phyloP scores from a whole-genome alignment of 2,888 invertebrate species.

The Heteromyza rotundicornis region DNA sequence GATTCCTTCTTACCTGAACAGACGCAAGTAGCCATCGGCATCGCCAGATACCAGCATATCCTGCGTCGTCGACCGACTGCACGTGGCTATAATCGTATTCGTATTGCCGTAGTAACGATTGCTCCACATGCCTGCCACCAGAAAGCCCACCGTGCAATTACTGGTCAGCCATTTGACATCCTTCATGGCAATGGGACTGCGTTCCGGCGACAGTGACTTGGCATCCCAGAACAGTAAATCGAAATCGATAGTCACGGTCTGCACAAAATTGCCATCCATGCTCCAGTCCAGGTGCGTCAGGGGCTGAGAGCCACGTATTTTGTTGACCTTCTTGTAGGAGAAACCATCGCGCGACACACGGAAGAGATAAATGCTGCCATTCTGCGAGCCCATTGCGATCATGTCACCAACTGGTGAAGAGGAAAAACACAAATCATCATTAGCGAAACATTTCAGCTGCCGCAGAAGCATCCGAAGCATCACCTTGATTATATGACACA shows the following conservation, averaged over 20 bases:
- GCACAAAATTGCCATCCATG: conserved; percentile 83
- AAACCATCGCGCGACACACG: conserved; percentile 87
- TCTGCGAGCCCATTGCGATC: conserved; percentile 89
- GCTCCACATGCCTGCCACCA: conserved; percentile 90
- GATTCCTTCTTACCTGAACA: conserved; percentile 82
- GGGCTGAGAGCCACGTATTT: conserved; percentile 84
- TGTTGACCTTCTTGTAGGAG: conserved; percentile 87
- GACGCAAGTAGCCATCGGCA: conserved; percentile 84
- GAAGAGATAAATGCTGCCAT: conserved; percentile 81
- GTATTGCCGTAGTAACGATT: conserved; percentile 87
- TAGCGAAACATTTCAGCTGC: neutral
- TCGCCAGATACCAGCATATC: conserved; percentile 86
- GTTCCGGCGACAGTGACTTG: conserved; percentile 84
- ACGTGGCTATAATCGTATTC: conserved; percentile 81
- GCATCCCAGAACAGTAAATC: conserved; percentile 91
- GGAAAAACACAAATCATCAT: neutral
- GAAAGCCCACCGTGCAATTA: conserved; percentile 85
- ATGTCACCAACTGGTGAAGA: conserved; percentile 75
- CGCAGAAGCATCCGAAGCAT: too few species aligned
- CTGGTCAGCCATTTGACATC: conserved; percentile 90
- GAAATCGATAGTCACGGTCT: conserved; percentile 89
- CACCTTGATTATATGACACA: conserved; percentile 87
- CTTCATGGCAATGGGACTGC: conserved; percentile 88
- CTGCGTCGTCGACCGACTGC: conserved; percentile 81
- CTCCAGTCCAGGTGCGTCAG: conserved; percentile 91